Evolutionary conservation across 2,797 vertebrate genomes (phyloP).

Genomic region (Sarcophilus harrisii): DNA sequence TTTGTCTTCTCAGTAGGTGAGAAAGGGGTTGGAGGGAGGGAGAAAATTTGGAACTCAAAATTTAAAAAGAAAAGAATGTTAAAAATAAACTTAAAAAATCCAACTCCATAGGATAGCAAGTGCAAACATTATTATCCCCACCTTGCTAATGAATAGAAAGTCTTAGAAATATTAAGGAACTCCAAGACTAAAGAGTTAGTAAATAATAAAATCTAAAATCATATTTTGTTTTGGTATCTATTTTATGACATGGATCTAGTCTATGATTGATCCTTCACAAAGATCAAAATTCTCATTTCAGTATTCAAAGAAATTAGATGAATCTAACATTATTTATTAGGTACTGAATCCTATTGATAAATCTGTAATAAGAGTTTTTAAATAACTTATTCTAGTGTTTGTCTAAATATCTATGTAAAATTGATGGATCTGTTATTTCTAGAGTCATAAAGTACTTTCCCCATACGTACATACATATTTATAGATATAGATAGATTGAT

Average conservation of each 20-base stretch:
- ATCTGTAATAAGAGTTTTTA: not conserved
- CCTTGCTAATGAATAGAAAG: not conserved
- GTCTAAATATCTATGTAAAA: not conserved
- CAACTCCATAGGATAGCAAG: not conserved
- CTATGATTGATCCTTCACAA: not conserved
- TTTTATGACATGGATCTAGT: not conserved
- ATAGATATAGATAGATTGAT: too few species aligned
- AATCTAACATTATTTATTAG: not conserved
- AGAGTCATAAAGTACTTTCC: not conserved
- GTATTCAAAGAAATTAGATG: not conserved
- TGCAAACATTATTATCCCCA: not conserved
- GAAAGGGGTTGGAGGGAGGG: not conserved
- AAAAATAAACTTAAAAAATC: not conserved
- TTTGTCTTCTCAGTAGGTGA: not conserved
- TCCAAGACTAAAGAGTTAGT: not conserved
- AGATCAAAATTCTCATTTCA: not conserved
- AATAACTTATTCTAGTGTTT: not conserved
- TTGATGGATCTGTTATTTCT: not conserved
- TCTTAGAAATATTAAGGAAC: not conserved
- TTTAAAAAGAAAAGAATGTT: not conserved
- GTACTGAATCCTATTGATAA: not conserved
- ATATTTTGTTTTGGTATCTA: not conserved
- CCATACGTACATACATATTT: not conserved
- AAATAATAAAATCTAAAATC: not conserved
- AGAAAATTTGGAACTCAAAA: not conserved